phyloP scores from a whole-genome alignment of 2,888 invertebrate species.

The Drosophila vallismaia region DNA sequence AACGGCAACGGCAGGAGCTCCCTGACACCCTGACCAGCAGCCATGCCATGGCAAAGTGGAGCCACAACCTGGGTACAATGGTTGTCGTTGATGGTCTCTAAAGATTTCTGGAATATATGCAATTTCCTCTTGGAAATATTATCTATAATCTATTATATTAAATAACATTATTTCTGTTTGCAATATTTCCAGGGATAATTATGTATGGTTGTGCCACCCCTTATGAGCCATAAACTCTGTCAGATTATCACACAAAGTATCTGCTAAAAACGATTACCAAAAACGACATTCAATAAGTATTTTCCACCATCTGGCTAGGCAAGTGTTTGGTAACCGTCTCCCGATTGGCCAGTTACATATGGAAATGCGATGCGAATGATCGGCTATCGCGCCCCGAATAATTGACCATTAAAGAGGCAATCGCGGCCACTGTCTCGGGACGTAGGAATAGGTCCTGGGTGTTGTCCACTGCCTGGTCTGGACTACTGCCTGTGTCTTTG shows the following conservation, averaged over 20 bases:
- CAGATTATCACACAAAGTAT: constrained; percentile 24
- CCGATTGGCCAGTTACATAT: constrained; percentile 21
- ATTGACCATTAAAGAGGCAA: constrained; percentile 71
- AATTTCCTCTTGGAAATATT: too few species aligned
- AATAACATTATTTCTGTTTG: too few species aligned
- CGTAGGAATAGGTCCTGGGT: constrained; percentile 15
- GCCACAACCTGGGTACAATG: constrained; percentile 16
- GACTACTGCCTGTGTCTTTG: constrained; percentile 32
- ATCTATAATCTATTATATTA: too few species aligned
- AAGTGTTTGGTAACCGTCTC: background rate
- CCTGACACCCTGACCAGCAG: constrained; percentile 22
- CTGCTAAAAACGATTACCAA: constrained; percentile 24
- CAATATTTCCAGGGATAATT: too few species aligned
- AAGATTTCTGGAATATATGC: too few species aligned
- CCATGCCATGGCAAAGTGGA: constrained; percentile 30
- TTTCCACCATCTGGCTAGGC: constrained; percentile 32
- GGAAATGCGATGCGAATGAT: constrained; percentile 41
- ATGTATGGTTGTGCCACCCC: background rate
- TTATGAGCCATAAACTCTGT: constrained; percentile 15
- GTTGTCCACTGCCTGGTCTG: constrained; percentile 21
- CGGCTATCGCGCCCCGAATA: constrained; percentile 51
- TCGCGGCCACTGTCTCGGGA: constrained; percentile 60
- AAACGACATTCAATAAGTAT: constrained; percentile 33
- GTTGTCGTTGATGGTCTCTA: constrained; percentile 11
- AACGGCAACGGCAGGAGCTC: constrained; percentile 17